phyloP scores from a whole-genome alignment of 2,888 invertebrate species.

The Melanostoma scalare region DNA sequence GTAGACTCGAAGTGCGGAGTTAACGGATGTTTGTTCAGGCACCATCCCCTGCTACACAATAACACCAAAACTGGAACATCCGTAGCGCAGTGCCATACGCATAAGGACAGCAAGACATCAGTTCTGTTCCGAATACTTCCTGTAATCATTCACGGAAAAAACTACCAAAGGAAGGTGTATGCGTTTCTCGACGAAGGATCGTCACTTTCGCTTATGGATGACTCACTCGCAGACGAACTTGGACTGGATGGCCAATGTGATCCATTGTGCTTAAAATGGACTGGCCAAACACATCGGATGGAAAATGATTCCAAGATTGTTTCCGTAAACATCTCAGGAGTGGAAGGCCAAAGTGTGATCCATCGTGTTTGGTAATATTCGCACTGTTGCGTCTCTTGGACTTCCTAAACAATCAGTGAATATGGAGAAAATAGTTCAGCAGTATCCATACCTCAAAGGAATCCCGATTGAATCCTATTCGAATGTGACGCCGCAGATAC shows the following conservation, averaged over 20 bases:
- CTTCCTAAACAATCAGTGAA: background rate
- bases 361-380: background rate
- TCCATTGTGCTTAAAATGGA: conserved; percentile 22
- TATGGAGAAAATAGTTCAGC: conserved; percentile 1
- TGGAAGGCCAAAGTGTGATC: background rate
- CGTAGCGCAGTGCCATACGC: no score
- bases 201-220: no score
- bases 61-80: no score
- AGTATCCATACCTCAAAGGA: conserved; percentile 1
- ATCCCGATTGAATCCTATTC: conserved; percentile 1
- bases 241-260: no score
- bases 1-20: conserved; percentile 1
- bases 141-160: no score
- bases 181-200: background rate
- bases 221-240: no score
- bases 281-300: conserved; percentile 8
- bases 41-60: conserved; percentile 1
- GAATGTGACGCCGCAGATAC: background rate
- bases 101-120: no score
- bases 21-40: background rate
- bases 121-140: no score
- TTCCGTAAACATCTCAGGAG: conserved; percentile 8
- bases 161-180: background rate
- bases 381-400: background rate
- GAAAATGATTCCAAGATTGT: conserved; percentile 15